A percentile compares a stretch with the other conserved stretches of the same genome.
These are phyloP conservation scores for Premnoplex brunnescens DNA, from an alignment of 2,797 vertebrate genomes.

Conservation along the genomic window DNA sequence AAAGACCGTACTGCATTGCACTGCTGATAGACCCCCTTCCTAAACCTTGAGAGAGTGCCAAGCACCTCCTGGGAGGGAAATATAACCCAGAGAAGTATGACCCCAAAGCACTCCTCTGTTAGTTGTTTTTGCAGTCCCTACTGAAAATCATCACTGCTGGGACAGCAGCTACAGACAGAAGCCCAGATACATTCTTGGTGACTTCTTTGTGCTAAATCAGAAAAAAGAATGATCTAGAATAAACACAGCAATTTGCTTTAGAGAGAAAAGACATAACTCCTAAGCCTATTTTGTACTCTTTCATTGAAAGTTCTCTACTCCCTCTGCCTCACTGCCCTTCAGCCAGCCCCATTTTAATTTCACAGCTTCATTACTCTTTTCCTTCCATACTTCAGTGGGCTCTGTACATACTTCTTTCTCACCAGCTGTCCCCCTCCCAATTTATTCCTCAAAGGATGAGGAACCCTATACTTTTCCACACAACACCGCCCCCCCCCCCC, in stretches of 20 bases:
- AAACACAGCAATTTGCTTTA: not conserved
- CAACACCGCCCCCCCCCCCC: too few relatives aligned
- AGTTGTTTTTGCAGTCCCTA: not conserved
- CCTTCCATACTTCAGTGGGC: rapidly evolving
- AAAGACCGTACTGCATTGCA: not conserved
- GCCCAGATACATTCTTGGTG: not conserved
- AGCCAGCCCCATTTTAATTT: not conserved
- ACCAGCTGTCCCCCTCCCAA: rapidly evolving
- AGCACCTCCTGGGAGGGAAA: not conserved
- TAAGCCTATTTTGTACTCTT: not conserved
- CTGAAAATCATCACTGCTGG: not conserved
- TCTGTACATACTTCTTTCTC: not conserved
- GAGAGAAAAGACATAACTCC: not conserved
- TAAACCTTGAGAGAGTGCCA: not conserved
- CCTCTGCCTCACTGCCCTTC: not conserved
- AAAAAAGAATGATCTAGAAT: not conserved
- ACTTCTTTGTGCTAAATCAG: not conserved
- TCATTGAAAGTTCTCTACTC: not conserved
- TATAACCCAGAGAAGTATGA: not conserved
- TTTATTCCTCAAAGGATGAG: not conserved
- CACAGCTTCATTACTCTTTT: not conserved
- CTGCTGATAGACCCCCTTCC: not conserved
- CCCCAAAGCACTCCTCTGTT: not conserved
- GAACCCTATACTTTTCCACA: rapidly evolving
- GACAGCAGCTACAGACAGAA: not conserved